A percentile compares a stretch with the other conserved stretches of the same genome.
These are phyloP conservation scores for Electrona antarctica DNA, from an alignment of 2,113 vertebrate species.

Conservation along the genomic window DNA sequence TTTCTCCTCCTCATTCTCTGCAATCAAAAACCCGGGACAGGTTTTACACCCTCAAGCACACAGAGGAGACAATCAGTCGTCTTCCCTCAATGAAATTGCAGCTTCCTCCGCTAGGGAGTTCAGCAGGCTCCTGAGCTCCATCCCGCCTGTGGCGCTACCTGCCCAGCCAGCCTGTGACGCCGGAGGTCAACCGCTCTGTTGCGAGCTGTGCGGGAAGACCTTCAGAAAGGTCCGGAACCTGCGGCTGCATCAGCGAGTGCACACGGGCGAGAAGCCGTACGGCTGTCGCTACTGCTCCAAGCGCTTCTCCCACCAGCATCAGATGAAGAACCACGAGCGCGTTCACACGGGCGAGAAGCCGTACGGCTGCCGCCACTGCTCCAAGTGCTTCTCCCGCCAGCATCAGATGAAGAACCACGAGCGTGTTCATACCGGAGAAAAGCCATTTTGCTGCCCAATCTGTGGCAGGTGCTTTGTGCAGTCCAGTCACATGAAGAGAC, in stretches of 20 bases:
- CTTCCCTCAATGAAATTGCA: too few species aligned
- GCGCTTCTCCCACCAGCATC: too few species aligned
- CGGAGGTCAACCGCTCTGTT: background rate
- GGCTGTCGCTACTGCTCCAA: too few species aligned
- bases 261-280: too few species aligned
- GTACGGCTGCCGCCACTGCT: slow-evolving; percentile 60
- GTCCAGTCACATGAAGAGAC: slow-evolving; percentile 60
- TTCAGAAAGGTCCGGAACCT: slow-evolving; percentile 8
- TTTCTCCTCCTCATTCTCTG: background rate
- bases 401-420: slow-evolving; percentile 65
- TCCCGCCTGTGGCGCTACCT: too few species aligned
- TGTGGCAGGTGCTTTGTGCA: slow-evolving; percentile 61
- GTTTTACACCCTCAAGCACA: background rate
- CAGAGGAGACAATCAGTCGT: background rate
- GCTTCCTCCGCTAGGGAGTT: too few species aligned
- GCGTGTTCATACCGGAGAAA: slow-evolving; percentile 43
- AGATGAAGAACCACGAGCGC: too few species aligned
- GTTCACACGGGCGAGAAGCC: slow-evolving; percentile 52
- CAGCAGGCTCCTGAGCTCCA: too few species aligned
- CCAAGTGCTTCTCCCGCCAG: slow-evolving; percentile 60
- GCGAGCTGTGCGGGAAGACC: slow-evolving; percentile 11
- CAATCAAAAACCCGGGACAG: background rate
- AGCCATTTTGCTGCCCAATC: slow-evolving; percentile 55
- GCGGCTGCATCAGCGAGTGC: slow-evolving; percentile 9
- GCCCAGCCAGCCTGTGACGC: too few species aligned